phyloP scores from a whole-genome alignment of 2,113 vertebrate genomes.

The Antechinus flavipes region DNA sequence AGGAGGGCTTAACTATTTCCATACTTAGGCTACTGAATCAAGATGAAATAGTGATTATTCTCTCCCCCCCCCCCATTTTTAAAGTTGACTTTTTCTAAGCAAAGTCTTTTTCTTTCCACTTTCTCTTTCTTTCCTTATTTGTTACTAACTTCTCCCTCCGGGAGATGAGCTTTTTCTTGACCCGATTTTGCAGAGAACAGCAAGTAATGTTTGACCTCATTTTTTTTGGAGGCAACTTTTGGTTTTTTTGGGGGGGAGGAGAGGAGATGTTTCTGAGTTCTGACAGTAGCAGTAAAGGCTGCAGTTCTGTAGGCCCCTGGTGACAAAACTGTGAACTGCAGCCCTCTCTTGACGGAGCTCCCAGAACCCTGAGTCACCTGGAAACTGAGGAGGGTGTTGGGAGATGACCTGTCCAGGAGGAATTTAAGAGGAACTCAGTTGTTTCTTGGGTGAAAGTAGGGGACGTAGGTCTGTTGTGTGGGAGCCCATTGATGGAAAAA shows the following conservation, averaged over 20 bases:
- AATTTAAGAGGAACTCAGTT: slow-evolving; percentile 18
- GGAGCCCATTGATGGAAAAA: slow-evolving; percentile 20
- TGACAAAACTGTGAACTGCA: slow-evolving; percentile 44
- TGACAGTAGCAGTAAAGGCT: background rate
- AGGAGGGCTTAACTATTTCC: slow-evolving; percentile 84
- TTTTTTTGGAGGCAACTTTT: slow-evolving; percentile 46
- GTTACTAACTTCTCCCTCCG: background rate
- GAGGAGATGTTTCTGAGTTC: slow-evolving; percentile 50
- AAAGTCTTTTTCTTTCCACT: background rate
- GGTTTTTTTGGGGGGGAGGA: slow-evolving; percentile 32
- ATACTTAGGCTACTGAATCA: slow-evolving; percentile 51
- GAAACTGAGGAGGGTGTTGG: background rate
- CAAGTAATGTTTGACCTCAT: slow-evolving; percentile 29
- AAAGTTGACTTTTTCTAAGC: background rate
- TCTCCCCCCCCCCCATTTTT: background rate
- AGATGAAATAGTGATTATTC: background rate
- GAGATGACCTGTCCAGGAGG: background rate
- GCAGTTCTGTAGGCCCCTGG: slow-evolving; percentile 34
- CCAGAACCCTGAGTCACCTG: background rate
- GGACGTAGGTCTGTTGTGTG: background rate
- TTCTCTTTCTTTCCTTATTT: background rate
- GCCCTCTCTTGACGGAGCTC: background rate
- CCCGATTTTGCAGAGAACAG: slow-evolving; percentile 11
- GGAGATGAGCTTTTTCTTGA: slow-evolving; percentile 32
- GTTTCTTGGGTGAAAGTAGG: background rate